A percentile compares a stretch with the other conserved stretches of the same genome.
Conservation (phyloP, 1,140 invertebrate genomes). For the Stratiolaelaps scimitus region DNA sequence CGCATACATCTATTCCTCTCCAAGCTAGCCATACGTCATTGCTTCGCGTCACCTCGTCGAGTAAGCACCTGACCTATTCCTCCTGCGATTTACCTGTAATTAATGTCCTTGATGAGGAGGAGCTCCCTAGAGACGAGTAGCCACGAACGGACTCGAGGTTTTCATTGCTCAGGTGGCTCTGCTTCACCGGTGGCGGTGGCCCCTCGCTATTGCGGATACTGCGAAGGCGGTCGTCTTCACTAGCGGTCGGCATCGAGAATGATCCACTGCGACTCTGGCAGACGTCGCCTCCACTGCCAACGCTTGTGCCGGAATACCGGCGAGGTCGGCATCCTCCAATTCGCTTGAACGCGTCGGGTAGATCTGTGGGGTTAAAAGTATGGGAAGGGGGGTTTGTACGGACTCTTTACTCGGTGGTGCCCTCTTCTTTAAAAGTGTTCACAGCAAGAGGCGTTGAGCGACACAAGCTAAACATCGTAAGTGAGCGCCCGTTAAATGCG, state of each 20-base stretch:
- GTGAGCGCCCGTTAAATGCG: too few species aligned
- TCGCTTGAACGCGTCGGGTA: conserved; percentile 17
- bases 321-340: conserved; percentile 20
- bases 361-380: not conserved
- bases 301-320: not conserved
- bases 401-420: not conserved
- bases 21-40: too few species aligned
- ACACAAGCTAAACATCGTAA: too few species aligned
- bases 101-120: not conserved
- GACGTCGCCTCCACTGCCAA: not conserved
- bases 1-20: too few species aligned
- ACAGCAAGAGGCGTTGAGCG: too few species aligned
- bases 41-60: too few species aligned
- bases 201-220: too few species aligned
- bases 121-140: not conserved
- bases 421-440: too few species aligned
- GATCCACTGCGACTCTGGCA: conserved; percentile 5
- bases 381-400: not conserved
- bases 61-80: not conserved
- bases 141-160: too few species aligned
- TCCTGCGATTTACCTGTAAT: not conserved
- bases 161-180: too few species aligned
- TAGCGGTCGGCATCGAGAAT: not conserved
- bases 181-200: too few species aligned
- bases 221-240: too few species aligned